Evolutionary conservation across 2,113 vertebrate genomes (phyloP).

Genomic region (Halichoeres trimaculatus): DNA sequence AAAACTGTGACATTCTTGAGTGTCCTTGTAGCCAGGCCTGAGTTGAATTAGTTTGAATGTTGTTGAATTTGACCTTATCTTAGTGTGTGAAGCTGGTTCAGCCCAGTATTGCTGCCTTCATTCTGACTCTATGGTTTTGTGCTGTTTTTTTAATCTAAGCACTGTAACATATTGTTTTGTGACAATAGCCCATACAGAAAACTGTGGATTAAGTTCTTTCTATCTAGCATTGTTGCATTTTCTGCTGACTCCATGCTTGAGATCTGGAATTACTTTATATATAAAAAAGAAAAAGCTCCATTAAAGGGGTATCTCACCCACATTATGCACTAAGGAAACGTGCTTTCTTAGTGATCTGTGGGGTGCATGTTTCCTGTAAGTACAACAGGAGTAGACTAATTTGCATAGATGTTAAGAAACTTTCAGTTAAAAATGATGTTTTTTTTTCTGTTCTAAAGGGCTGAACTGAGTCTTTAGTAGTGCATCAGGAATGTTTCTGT

Average conservation of each 20-base stretch:
- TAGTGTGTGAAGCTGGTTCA: background rate
- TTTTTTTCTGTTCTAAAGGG: background rate
- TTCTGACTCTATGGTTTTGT: background rate
- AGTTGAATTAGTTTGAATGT: background rate
- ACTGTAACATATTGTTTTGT: background rate
- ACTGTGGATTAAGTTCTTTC: background rate
- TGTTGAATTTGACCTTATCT: slow-evolving; percentile 5
- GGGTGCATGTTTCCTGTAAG: too few relatives aligned
- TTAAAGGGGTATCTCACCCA: background rate
- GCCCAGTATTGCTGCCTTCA: background rate
- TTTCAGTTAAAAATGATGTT: too few relatives aligned
- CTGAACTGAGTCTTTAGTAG: background rate
- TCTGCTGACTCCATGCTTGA: background rate
- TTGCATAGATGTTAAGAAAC: background rate
- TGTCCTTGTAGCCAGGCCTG: slow-evolving; percentile 6
- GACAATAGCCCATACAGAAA: background rate
- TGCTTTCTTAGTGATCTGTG: too few relatives aligned
- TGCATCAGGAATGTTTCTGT: background rate
- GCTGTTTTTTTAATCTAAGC: background rate
- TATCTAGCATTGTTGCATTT: background rate
- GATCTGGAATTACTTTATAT: background rate
- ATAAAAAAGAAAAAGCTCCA: background rate
- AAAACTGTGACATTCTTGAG: background rate
- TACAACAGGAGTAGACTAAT: too few relatives aligned
- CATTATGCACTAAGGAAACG: background rate